phyloP scores from a whole-genome alignment of 2,113 vertebrate species.

The Fregata magnificens region DNA sequence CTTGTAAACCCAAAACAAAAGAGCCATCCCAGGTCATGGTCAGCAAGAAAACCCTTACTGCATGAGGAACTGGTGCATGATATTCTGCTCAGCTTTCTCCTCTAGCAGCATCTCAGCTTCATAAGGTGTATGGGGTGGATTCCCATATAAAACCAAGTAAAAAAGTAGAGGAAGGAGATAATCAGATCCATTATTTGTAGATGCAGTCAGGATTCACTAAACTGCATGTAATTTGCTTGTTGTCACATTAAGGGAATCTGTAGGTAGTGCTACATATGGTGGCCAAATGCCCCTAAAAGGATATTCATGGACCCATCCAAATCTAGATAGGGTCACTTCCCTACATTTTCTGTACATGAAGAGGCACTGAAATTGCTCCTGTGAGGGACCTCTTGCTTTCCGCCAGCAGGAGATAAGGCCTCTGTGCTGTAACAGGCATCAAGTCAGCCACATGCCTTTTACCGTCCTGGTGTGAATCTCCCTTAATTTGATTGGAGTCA shows the following conservation, averaged over 20 bases:
- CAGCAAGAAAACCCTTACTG: not conserved
- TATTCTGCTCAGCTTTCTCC: not conserved
- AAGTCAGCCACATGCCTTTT: not conserved
- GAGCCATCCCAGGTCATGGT: not conserved
- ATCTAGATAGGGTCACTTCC: not conserved
- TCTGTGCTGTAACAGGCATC: not conserved
- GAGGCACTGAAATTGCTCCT: not conserved
- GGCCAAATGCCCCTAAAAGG: not conserved
- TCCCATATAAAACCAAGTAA: not conserved
- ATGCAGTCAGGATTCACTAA: not conserved
- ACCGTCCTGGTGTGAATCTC: not conserved
- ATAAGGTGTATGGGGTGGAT: not conserved
- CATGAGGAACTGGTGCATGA: accelerated
- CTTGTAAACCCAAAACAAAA: not conserved
- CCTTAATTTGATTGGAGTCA: not conserved
- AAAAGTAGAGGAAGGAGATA: not conserved
- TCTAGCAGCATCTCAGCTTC: not conserved
- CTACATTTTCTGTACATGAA: not conserved
- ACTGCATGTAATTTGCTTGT: not conserved
- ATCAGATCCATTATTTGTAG: not conserved
- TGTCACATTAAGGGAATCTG: not conserved
- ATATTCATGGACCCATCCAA: not conserved
- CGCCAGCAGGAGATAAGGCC: not conserved
- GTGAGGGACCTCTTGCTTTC: not conserved
- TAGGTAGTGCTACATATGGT: not conserved